Conservation (phyloP, 2,113 vertebrate genomes). For the Xerus inauris region DNA sequence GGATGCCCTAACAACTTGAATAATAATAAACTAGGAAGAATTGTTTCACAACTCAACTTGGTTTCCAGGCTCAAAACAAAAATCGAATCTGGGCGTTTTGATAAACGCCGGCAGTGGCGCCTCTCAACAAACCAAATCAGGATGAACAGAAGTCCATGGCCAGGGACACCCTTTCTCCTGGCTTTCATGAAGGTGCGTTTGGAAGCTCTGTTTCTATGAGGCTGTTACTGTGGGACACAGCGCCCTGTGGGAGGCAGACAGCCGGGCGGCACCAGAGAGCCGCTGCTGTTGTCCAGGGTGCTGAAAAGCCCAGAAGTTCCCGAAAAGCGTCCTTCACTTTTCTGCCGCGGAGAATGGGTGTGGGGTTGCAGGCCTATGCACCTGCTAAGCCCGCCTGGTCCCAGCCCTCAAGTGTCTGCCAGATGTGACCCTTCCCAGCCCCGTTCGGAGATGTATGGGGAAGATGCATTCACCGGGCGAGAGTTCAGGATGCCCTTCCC, state of each 20-base stretch:
- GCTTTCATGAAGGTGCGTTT: neutral
- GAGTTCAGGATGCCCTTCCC: neutral
- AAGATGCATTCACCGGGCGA: neutral
- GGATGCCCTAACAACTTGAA: neutral
- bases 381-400: neutral
- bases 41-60: neutral
- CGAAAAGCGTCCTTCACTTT: neutral
- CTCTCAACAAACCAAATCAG: neutral
- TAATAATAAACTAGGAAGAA: neutral
- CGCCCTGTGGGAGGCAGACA: neutral
- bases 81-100: neutral
- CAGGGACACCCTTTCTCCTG: neutral
- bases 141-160: neutral
- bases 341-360: accelerated
- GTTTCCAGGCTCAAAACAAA: neutral
- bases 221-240: neutral
- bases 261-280: accelerated
- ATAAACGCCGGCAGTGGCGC: neutral
- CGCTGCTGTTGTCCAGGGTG: conserved; percentile 22
- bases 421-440: neutral
- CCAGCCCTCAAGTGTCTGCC: neutral
- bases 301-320: conserved; percentile 14
- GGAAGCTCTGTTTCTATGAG: neutral
- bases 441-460: accelerated
- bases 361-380: no score